These are phyloP conservation scores for Seriola aureovittata DNA, from an alignment of 2,113 vertebrate species.

Conservation along the genomic window DNA sequence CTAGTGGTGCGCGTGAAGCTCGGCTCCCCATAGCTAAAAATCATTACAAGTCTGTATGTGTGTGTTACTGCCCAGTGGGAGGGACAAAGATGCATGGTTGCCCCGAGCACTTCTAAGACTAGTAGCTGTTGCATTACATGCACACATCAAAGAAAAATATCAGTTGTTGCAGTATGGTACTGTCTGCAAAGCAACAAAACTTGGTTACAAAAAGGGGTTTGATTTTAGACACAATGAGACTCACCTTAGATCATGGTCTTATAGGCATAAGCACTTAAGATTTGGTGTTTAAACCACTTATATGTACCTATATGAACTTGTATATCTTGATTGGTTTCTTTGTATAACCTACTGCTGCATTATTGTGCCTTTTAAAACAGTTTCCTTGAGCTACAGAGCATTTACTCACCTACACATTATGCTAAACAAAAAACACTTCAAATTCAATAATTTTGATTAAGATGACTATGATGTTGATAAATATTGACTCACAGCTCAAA, in stretches of 20 bases:
- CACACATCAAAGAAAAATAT: conserved; percentile 22
- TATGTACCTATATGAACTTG: no score
- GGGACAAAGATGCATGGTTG: conserved; percentile 42
- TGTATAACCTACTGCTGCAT: background rate
- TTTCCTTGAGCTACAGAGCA: background rate
- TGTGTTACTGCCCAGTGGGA: conserved; percentile 61
- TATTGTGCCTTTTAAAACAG: background rate
- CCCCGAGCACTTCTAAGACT: conserved; percentile 20
- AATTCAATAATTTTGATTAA: conserved; percentile 37
- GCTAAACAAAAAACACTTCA: conserved; percentile 8
- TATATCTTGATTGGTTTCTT: conserved; percentile 7
- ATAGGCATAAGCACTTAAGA: background rate
- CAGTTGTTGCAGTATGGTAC: background rate
- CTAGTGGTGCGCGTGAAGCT: conserved; percentile 49
- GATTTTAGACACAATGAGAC: background rate
- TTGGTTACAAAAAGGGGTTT: background rate
- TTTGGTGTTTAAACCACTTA: background rate
- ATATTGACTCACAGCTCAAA: conserved; percentile 36
- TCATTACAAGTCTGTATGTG: conserved; percentile 60
- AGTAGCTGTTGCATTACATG: conserved; percentile 30
- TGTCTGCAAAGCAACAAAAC: background rate
- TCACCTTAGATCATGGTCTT: background rate
- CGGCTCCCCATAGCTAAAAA: conserved; percentile 64
- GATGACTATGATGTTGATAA: conserved; percentile 29
- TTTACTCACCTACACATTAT: conserved; percentile 15